phyloP scores from a whole-genome alignment of 2,888 invertebrate genomes.

The Tupiocoris notatus region DNA sequence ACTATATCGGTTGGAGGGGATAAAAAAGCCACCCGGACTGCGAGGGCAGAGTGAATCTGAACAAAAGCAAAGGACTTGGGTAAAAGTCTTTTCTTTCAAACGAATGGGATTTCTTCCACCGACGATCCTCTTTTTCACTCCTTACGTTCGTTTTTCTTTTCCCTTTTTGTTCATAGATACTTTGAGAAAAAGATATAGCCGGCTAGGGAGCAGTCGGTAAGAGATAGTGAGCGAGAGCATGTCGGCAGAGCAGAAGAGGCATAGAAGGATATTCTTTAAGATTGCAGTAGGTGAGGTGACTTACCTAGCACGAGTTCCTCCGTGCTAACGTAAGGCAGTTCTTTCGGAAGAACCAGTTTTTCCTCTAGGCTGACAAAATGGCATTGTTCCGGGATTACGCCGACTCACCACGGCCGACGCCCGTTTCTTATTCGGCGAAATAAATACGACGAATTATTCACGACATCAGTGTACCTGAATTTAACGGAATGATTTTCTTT shows the following conservation, averaged over 20 bases:
- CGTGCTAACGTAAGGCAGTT: not conserved
- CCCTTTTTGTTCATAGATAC: not conserved
- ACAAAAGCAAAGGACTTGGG: not conserved
- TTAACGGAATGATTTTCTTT: too few relatives aligned
- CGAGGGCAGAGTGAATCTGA: not conserved
- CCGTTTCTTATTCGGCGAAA: too few relatives aligned
- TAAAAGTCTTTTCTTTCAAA: not conserved
- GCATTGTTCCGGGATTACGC: too few relatives aligned
- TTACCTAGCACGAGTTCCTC: not conserved
- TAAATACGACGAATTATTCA: too few relatives aligned
- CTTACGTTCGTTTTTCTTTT: not conserved
- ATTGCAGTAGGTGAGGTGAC: not conserved
- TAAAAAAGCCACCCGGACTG: not conserved
- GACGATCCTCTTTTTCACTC: not conserved
- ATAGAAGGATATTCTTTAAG: not conserved
- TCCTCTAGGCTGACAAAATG: too few relatives aligned
- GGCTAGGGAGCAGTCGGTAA: not conserved
- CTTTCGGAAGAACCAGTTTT: too few relatives aligned
- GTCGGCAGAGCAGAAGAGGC: too few relatives aligned
- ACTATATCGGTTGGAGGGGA: not conserved
- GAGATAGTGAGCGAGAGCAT: not conserved
- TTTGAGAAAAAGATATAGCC: not conserved
- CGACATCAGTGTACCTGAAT: too few relatives aligned
- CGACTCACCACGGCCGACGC: too few relatives aligned
- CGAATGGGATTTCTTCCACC: not conserved